phyloP scores from a whole-genome alignment of 92 coral and sea anemone species.

The Zoanthus sociatus region DNA sequence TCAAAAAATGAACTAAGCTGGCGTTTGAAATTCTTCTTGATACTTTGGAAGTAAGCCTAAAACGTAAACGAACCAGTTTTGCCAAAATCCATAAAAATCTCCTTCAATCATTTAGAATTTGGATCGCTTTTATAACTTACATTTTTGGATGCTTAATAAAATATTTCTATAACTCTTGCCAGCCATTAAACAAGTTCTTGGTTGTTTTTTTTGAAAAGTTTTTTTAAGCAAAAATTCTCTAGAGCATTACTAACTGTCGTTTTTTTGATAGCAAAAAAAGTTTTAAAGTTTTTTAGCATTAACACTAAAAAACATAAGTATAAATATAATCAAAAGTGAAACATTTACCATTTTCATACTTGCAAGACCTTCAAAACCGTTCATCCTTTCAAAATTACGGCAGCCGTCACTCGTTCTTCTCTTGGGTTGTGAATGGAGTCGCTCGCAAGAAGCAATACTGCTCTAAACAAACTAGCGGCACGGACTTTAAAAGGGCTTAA shows the following conservation, averaged over 20 bases:
- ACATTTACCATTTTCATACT: conserved; percentile 43
- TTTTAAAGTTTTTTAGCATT: neutral
- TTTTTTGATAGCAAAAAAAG: neutral
- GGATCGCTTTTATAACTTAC: neutral
- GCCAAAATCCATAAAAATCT: conserved; percentile 4
- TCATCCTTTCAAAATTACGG: neutral
- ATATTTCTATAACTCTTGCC: neutral
- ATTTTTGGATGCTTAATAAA: neutral
- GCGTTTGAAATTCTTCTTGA: neutral
- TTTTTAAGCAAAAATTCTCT: neutral
- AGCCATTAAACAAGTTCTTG: neutral
- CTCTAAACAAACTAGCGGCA: neutral
- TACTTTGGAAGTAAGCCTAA: conserved; percentile 13
- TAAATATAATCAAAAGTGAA: neutral
- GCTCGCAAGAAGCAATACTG: neutral
- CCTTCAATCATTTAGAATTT: neutral
- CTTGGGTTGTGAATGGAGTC: neutral
- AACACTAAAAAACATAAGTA: neutral
- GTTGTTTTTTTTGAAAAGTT: conserved; percentile 3
- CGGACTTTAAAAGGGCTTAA: conserved; percentile 8
- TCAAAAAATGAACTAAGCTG: neutral
- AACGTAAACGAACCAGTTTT: neutral
- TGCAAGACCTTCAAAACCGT: conserved; percentile 15
- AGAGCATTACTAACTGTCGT: neutral
- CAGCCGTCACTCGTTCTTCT: conserved; percentile 1